Percentiles rank a stretch among this genome's conserved stretches.
These are phyloP conservation scores for Maconellicoccus hirsutus DNA, from an alignment of 1,140 invertebrate genomes.

Conservation along the genomic window DNA sequence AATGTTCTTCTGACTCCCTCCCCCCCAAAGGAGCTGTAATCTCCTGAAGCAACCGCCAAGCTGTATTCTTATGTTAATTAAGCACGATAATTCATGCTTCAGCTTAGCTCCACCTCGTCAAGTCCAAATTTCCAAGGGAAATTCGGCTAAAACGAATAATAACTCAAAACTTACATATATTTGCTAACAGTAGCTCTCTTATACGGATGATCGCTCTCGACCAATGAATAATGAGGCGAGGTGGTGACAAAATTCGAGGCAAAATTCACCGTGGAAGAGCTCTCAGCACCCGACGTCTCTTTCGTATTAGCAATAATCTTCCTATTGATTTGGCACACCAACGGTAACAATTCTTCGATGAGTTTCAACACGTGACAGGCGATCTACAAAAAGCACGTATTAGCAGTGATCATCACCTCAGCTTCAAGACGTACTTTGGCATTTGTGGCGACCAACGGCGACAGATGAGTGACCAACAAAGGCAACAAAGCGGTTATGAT, in stretches of 20 bases:
- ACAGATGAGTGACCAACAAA: not conserved
- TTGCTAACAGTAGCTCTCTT: slow-evolving; percentile 76
- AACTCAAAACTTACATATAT: slow-evolving; percentile 49
- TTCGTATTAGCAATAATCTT: not conserved
- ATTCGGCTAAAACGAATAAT: too few relatives aligned
- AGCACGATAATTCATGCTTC: too few relatives aligned
- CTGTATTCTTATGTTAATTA: too few relatives aligned
- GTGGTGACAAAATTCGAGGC: slow-evolving; percentile 43
- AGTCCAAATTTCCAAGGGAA: too few relatives aligned
- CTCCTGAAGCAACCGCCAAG: too few relatives aligned
- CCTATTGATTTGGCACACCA: slow-evolving; percentile 69
- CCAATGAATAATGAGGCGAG: slow-evolving; percentile 75
- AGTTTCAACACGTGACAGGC: slow-evolving; percentile 81
- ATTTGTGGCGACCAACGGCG: not conserved
- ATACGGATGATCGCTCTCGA: slow-evolving; percentile 96
- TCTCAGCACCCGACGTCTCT: not conserved
- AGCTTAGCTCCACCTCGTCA: too few relatives aligned
- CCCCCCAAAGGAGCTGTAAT: too few relatives aligned
- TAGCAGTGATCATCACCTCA: not conserved
- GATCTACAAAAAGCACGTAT: slow-evolving; percentile 46
- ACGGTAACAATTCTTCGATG: slow-evolving; percentile 81
- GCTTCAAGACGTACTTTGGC: not conserved
- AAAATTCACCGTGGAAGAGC: not conserved
- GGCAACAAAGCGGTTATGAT: not conserved
- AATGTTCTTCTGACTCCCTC: too few relatives aligned